phyloP scores from a whole-genome alignment of 1,140 invertebrate species.

The Lepidurus apus region DNA sequence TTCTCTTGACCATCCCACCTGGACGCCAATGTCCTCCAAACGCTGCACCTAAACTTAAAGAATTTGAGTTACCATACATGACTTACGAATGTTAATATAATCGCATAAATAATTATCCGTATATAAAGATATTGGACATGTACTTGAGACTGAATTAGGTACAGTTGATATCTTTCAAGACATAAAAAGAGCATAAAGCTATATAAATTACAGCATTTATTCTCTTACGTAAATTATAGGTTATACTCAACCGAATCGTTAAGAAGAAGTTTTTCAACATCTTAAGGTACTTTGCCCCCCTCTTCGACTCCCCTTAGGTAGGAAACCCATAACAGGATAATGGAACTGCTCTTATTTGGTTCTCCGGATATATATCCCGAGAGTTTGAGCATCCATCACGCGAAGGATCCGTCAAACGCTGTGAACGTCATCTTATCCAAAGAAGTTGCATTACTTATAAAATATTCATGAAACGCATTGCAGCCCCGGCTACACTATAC shows the following conservation, averaged over 20 bases:
- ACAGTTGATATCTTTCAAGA: background rate
- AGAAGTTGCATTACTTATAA: background rate
- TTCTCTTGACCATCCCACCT: background rate
- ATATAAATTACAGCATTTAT: background rate
- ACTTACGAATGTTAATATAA: background rate
- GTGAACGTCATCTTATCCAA: background rate
- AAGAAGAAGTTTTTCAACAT: too few species aligned
- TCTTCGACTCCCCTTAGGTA: too few species aligned
- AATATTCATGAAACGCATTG: background rate
- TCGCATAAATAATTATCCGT: too few species aligned
- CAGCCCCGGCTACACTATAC: background rate
- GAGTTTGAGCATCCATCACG: too few species aligned
- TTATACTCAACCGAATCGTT: too few species aligned
- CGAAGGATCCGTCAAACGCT: too few species aligned
- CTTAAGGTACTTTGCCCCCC: too few species aligned
- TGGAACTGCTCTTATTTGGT: too few species aligned
- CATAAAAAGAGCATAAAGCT: background rate
- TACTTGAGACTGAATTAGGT: background rate
- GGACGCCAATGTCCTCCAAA: background rate
- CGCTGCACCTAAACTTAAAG: background rate
- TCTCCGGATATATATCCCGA: too few species aligned
- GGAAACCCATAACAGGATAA: too few species aligned
- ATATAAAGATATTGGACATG: too few species aligned
- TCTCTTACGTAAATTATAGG: too few species aligned
- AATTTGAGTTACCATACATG: background rate